Conservation (phyloP, 1,140 invertebrate species). For the Drosophila teissieri region DNA sequence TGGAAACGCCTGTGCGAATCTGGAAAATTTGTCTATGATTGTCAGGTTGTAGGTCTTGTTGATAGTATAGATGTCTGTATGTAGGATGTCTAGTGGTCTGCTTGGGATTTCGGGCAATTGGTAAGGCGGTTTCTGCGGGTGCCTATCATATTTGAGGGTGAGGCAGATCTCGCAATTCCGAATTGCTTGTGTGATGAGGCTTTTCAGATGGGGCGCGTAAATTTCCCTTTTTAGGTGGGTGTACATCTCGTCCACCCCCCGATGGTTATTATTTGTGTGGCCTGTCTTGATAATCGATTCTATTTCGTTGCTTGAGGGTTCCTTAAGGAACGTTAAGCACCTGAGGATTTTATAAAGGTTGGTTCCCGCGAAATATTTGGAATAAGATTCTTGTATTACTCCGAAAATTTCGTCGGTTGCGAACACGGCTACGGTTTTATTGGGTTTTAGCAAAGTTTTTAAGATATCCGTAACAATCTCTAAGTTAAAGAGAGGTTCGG, state of each 20-base stretch:
- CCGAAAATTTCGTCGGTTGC: neutral
- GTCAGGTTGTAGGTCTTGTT: slow-evolving; percentile 4
- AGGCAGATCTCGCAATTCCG: too few relatives aligned
- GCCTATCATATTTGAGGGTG: too few relatives aligned
- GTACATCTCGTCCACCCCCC: slow-evolving; percentile 1
- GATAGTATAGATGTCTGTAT: neutral
- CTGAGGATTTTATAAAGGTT: neutral
- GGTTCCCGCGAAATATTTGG: slow-evolving; percentile 1
- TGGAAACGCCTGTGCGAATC: neutral
- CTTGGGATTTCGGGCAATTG: neutral
- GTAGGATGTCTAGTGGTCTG: neutral
- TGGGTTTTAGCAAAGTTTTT: slow-evolving; percentile 1
- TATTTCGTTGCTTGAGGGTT: neutral
- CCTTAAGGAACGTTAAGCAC: neutral
- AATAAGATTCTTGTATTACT: slow-evolving; percentile 3
- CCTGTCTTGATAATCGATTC: neutral
- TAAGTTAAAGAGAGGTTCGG: too few relatives aligned
- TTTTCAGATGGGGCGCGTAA: too few relatives aligned
- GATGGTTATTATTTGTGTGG: neutral
- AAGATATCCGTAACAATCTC: neutral
- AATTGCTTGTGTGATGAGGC: too few relatives aligned
- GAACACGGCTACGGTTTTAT: slow-evolving; percentile 1
- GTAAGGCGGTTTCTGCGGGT: neutral
- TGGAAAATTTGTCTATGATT: slow-evolving; percentile 5
- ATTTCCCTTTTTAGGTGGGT: neutral